Conservation (phyloP, 1,140 invertebrate species). For the Lineus longissimus region DNA sequence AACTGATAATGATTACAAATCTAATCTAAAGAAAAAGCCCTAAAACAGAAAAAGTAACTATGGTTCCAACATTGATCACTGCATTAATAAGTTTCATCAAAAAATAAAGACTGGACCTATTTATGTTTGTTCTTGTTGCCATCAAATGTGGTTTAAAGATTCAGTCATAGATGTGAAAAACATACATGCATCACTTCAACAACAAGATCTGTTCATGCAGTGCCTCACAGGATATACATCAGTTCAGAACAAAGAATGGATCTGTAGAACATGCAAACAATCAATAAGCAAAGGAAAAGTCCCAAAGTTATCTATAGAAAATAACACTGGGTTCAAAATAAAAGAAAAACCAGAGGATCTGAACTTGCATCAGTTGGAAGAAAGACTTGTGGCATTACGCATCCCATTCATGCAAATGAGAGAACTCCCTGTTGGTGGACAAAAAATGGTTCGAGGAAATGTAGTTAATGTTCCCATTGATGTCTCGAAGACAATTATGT, state of each 20-base stretch:
- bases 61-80: no score
- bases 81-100: no score
- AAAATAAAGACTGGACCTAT: neutral
- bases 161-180: neutral
- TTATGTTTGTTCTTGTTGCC: conserved; percentile 4
- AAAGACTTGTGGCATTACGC: neutral
- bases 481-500: conserved; percentile 20
- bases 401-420: conserved; percentile 12
- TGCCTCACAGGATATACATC: neutral
- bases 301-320: neutral
- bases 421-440: neutral
- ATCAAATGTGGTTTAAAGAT: conserved; percentile 3
- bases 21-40: no score
- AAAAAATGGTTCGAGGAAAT: conserved; percentile 11
- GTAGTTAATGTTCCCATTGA: conserved; percentile 26
- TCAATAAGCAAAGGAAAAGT: neutral
- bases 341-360: conserved; percentile 1
- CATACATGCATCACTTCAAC: neutral
- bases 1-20: no score
- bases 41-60: no score
- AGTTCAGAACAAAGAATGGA: neutral
- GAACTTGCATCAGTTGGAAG: conserved; percentile 7
- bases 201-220: neutral
- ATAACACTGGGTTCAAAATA: neutral
- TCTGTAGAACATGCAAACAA: neutral